Evolutionary conservation across 2,113 vertebrate genomes (phyloP).

Genomic region (Zeus faber): DNA sequence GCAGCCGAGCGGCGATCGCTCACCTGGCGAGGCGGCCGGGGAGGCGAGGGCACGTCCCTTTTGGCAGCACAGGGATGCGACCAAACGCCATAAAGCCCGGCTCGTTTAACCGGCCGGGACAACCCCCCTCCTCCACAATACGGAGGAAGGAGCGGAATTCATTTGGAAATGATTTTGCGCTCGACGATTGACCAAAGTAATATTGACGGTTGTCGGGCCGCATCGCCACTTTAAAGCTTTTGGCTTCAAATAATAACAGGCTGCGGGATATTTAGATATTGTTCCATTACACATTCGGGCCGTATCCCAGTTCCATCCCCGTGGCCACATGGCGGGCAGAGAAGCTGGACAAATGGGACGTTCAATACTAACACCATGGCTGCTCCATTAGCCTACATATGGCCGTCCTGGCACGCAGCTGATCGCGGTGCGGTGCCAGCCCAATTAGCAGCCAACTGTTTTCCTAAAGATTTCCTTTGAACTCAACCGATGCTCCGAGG

Average conservation of each 20-base stretch:
- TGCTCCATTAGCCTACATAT: conserved; percentile 37
- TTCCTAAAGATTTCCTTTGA: no score
- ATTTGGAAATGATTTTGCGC: no score
- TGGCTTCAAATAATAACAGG: no score
- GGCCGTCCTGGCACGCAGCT: no score
- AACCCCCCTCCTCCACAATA: conserved; percentile 32
- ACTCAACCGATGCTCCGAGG: no score
- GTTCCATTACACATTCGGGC: no score
- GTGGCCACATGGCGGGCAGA: no score
- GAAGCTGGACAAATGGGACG: conserved; percentile 9
- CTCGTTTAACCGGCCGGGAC: conserved; percentile 44
- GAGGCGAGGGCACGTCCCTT: conserved; percentile 37
- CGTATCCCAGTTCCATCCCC: no score
- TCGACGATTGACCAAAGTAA: no score
- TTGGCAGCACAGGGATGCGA: conserved; percentile 41
- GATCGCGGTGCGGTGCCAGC: conserved; percentile 22
- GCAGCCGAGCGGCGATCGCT: conserved; percentile 48
- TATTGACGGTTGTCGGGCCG: no score
- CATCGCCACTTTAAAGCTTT: no score
- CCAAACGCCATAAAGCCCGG: conserved; percentile 42
- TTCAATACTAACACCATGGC: conserved; percentile 21
- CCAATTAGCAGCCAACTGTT: conserved; percentile 37
- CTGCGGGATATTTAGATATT: no score
- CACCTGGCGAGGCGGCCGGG: conserved; percentile 48
- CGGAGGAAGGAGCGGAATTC: conserved; percentile 14